Conservation (phyloP, 2,113 vertebrate genomes). For the Tursiops truncatus region DNA sequence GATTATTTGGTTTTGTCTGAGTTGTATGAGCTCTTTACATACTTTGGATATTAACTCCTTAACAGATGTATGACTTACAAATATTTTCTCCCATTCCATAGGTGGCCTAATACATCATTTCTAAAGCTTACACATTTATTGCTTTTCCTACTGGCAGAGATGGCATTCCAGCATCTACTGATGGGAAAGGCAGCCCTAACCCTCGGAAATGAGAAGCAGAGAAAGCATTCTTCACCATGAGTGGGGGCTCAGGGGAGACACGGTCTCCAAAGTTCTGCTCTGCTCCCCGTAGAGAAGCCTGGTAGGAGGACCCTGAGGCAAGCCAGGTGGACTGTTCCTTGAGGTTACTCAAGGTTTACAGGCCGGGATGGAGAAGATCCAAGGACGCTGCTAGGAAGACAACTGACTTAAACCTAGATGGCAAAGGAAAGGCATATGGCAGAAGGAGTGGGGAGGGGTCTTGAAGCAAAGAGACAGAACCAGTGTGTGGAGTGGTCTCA, state of each 20-base stretch:
- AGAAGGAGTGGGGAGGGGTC: background rate
- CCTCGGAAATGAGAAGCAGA: background rate
- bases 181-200: background rate
- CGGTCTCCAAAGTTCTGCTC: background rate
- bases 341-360: background rate
- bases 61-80: background rate
- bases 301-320: background rate
- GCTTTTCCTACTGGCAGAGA: background rate
- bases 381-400: background rate
- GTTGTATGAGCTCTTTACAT: background rate
- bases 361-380: background rate
- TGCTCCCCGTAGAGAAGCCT: background rate
- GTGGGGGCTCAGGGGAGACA: background rate
- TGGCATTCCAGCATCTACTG: no score
- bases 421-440: background rate
- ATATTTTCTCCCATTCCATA: background rate
- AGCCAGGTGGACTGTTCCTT: background rate
- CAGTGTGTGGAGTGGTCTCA: accelerated
- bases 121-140: background rate
- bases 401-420: background rate
- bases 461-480: background rate
- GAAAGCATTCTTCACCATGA: background rate
- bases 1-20: background rate
- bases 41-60: background rate
- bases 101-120: background rate